phyloP scores from a whole-genome alignment of 2,888 invertebrate genomes.

The Acanthosepion lycidas region DNA sequence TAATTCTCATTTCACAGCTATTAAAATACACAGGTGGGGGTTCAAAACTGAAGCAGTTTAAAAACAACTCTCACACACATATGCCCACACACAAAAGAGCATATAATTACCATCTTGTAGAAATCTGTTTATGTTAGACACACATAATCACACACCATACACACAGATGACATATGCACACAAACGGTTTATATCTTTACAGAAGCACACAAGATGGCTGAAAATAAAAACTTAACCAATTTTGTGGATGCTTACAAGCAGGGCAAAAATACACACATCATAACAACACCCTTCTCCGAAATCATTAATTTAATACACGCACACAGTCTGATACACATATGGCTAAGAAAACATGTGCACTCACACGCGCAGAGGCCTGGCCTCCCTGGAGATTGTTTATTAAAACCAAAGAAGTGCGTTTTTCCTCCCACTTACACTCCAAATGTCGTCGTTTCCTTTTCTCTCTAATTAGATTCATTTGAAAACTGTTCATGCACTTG shows the following conservation, averaged over 20 bases:
- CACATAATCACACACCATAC: no score
- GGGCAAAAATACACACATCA: background rate
- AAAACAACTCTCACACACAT: no score
- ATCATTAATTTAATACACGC: background rate
- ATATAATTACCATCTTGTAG: background rate
- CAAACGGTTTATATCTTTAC: background rate
- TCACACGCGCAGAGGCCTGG: background rate
- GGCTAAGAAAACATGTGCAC: background rate
- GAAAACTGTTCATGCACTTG: slow-evolving; percentile 33
- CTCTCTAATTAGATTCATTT: slow-evolving; percentile 11
- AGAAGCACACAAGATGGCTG: background rate
- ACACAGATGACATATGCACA: background rate
- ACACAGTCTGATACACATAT: background rate
- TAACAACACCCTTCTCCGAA: background rate
- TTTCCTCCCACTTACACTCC: background rate
- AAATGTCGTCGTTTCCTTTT: background rate
- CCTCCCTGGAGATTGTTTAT: slow-evolving; percentile 13
- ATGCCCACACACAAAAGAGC: background rate
- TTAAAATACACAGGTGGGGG: no score
- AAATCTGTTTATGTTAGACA: background rate
- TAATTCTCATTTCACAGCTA: no score
- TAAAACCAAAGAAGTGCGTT: background rate
- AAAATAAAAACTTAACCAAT: background rate
- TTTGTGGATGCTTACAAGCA: background rate
- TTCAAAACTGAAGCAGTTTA: no score